Percentiles rank a stretch among this genome's conserved stretches.
phyloP scores from a whole-genome alignment of 2,888 invertebrate species.

The Teleiodes luculella region DNA sequence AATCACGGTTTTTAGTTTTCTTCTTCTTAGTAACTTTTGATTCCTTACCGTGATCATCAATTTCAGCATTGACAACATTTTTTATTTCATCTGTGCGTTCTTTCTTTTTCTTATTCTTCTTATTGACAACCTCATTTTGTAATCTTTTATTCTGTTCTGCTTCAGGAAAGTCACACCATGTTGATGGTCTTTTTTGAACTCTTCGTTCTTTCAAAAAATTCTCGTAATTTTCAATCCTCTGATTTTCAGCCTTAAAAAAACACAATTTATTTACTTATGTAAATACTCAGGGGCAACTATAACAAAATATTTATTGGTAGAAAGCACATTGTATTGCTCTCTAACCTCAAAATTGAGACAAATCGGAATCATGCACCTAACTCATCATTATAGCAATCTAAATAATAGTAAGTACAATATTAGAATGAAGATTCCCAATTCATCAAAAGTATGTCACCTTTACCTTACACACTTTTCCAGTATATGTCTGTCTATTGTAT shows the following conservation, averaged over 20 bases:
- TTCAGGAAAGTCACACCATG: conserved; percentile 79
- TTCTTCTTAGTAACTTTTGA: neutral
- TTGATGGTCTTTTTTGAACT: conserved; percentile 61
- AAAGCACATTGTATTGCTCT: too few species aligned
- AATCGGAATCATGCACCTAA: too few species aligned
- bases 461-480: too few species aligned
- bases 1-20: neutral
- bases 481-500: too few species aligned
- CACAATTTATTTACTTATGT: too few species aligned
- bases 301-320: too few species aligned
- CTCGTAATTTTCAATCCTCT: conserved; percentile 71
- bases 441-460: too few species aligned
- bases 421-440: too few species aligned
- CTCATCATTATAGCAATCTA: too few species aligned
- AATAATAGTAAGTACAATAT: too few species aligned
- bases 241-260: conserved; percentile 65
- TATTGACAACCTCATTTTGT: conserved; percentile 20
- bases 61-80: neutral
- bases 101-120: conserved; percentile 13
- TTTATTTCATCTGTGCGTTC: neutral
- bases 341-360: too few species aligned
- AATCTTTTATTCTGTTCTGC: conserved; percentile 30
- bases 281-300: too few species aligned
- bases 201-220: conserved; percentile 73
- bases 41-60: neutral